phyloP scores from a whole-genome alignment of 2,113 vertebrate genomes.

The Nanorana parkeri region DNA sequence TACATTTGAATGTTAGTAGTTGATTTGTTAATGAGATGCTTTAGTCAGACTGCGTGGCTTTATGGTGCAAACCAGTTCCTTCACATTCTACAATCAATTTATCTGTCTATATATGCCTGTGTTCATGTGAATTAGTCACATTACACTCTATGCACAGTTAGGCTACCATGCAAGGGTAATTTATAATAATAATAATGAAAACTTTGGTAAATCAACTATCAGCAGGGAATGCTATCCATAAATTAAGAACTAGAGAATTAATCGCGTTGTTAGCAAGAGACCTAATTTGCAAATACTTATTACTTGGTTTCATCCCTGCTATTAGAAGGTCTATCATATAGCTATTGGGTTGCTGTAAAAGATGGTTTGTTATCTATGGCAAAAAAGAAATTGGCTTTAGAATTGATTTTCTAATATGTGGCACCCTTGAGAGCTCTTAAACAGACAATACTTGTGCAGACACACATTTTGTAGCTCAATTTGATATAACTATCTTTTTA shows the following conservation, averaged over 20 bases:
- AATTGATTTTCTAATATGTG: slow-evolving; percentile 54
- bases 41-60: no score
- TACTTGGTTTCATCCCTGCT: slow-evolving; percentile 49
- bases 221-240: slow-evolving; percentile 39
- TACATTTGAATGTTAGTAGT: no score
- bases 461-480: slow-evolving; percentile 34
- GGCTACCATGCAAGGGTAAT: slow-evolving; percentile 25
- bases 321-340: slow-evolving; percentile 50
- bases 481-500: slow-evolving; percentile 19
- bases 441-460: slow-evolving; percentile 42
- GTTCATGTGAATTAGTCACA: neutral
- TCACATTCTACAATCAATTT: no score
- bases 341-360: slow-evolving; percentile 42
- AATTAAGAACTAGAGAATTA: slow-evolving; percentile 37
- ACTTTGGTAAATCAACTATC: slow-evolving; percentile 39
- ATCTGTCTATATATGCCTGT: no score
- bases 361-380: slow-evolving; percentile 45
- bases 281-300: slow-evolving; percentile 54
- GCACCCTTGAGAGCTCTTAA: slow-evolving; percentile 43
- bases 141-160: slow-evolving; percentile 3
- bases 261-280: slow-evolving; percentile 48
- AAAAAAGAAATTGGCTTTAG: slow-evolving; percentile 52
- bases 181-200: slow-evolving; percentile 36
- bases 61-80: no score
- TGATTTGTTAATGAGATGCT: no score